Conservation (phyloP, 2,888 invertebrate species). For the Leucoma salicis region DNA sequence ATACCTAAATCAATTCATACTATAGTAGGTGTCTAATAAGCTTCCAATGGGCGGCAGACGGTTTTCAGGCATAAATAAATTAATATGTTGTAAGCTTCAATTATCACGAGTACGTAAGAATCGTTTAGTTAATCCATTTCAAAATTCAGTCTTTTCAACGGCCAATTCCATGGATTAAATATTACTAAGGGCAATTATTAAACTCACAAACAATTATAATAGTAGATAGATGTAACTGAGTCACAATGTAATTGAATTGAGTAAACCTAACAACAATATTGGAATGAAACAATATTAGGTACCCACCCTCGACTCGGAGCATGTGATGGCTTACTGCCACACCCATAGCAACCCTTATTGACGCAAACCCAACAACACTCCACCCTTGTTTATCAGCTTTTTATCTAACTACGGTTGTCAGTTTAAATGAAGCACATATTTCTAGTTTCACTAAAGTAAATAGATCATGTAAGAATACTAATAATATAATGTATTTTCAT, state of each 20-base stretch:
- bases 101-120: no score
- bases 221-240: no score
- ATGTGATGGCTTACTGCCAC: constrained; percentile 42
- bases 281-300: constrained; percentile 20
- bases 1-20: no score
- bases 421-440: constrained; percentile 11
- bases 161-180: constrained; percentile 20
- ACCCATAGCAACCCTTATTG: constrained; percentile 65
- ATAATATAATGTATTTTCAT: background rate
- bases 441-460: background rate
- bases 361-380: constrained; percentile 59
- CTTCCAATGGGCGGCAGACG: no score
- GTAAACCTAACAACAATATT: constrained; percentile 4
- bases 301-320: constrained; percentile 30
- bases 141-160: background rate
- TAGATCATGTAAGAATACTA: background rate
- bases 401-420: constrained; percentile 49
- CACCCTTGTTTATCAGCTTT: constrained; percentile 72
- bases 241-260: constrained; percentile 3
- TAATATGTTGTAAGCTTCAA: no score
- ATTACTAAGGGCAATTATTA: no score
- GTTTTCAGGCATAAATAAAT: constrained; percentile 13
- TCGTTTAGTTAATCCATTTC: no score
- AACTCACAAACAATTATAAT: no score
- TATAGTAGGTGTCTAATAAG: no score